A percentile compares a stretch with the other conserved stretches of the same genome.
phyloP scores from a whole-genome alignment of 2,797 vertebrate species.

The Euthynnus affinis region DNA sequence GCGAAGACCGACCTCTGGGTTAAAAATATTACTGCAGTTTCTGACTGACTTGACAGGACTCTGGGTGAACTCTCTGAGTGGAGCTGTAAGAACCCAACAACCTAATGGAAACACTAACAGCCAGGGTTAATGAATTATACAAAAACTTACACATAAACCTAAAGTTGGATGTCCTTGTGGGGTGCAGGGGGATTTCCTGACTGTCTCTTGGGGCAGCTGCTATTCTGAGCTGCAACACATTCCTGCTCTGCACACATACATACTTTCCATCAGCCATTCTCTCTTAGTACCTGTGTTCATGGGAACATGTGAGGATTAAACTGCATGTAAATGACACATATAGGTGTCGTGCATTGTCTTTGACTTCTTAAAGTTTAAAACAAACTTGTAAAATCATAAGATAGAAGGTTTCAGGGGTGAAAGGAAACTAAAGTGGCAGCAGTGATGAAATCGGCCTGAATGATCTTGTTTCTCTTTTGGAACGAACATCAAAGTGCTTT shows the following conservation, averaged over 20 bases:
- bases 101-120: not conserved
- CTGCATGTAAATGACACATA: constrained; percentile 8
- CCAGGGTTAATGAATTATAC: constrained; percentile 6
- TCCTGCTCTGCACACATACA: constrained; percentile 75
- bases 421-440: constrained; percentile 22
- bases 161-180: constrained; percentile 71
- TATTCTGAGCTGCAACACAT: constrained; percentile 80
- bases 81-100: not conserved
- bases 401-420: not conserved
- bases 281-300: constrained; percentile 37
- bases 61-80: not conserved
- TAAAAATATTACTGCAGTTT: constrained; percentile 22
- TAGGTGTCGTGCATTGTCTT: not conserved
- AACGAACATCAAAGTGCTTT: constrained; percentile 40
- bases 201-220: constrained; percentile 77
- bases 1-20: not conserved
- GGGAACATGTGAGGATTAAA: not conserved
- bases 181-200: constrained; percentile 78
- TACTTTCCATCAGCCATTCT: constrained; percentile 81
- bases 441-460: constrained; percentile 57
- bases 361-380: not conserved
- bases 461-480: constrained; percentile 64
- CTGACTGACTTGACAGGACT: constrained; percentile 23
- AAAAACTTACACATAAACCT: constrained; percentile 37
- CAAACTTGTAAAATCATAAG: not conserved